Evolutionary conservation across 2,888 invertebrate species (phyloP).

Genomic region (Operophtera brumata): DNA sequence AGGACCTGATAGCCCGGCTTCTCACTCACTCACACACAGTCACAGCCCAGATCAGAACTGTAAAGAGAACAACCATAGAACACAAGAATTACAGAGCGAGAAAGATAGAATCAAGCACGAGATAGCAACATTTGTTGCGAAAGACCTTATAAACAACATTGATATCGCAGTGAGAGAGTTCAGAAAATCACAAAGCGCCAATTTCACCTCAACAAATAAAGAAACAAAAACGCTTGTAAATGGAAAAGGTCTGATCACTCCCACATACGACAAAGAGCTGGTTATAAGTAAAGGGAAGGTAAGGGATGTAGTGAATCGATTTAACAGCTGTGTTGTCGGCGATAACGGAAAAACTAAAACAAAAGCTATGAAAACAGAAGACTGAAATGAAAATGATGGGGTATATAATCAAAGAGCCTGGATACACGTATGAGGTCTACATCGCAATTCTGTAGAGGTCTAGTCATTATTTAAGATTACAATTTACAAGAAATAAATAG

Average conservation of each 20-base stretch:
- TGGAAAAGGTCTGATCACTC: slow-evolving; percentile 61
- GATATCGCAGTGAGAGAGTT: slow-evolving; percentile 70
- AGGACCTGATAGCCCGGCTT: slow-evolving; percentile 74
- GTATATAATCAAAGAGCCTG: slow-evolving; percentile 20
- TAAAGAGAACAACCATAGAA: slow-evolving; percentile 49
- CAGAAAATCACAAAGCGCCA: slow-evolving; percentile 66
- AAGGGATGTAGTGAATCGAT: slow-evolving; percentile 72
- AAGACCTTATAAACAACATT: slow-evolving; percentile 72
- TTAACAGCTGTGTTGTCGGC: slow-evolving; percentile 58
- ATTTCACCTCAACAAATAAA: slow-evolving; percentile 43
- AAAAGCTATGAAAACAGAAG: slow-evolving; percentile 54
- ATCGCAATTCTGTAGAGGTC: neutral
- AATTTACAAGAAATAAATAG: neutral
- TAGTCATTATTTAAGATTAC: neutral
- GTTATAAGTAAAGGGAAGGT: slow-evolving; percentile 76
- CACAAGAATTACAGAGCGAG: slow-evolving; percentile 61
- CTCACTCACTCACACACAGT: slow-evolving; percentile 65
- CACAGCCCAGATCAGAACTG: slow-evolving; percentile 62
- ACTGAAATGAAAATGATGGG: slow-evolving; percentile 47
- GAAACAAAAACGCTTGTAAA: slow-evolving; percentile 45
- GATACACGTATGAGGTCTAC: slow-evolving; percentile 13
- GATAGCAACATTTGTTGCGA: slow-evolving; percentile 72
- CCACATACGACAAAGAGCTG: slow-evolving; percentile 70
- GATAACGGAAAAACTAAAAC: slow-evolving; percentile 36
- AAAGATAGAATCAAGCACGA: slow-evolving; percentile 72